These are phyloP conservation scores for Caenorhabditis latens DNA, from an alignment of 1,140 invertebrate species.

Conservation along the genomic window DNA sequence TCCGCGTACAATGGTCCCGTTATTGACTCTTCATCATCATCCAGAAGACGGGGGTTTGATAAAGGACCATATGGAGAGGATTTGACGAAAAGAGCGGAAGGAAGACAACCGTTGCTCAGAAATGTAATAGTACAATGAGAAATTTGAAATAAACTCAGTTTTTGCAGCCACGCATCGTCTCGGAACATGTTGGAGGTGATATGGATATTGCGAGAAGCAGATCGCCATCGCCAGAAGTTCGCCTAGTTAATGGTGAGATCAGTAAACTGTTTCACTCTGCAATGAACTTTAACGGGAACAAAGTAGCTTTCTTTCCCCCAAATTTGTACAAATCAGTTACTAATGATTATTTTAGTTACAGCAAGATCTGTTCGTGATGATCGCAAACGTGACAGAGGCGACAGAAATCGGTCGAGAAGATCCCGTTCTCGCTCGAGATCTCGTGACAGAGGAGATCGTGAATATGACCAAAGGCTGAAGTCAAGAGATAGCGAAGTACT, in stretches of 20 bases:
- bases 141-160: background rate
- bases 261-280: too few relatives aligned
- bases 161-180: background rate
- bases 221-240: constrained; percentile 8
- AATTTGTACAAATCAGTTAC: background rate
- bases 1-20: background rate
- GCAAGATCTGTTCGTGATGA: constrained; percentile 25
- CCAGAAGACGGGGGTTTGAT: constrained; percentile 38
- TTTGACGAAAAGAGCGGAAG: background rate
- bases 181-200: constrained; percentile 9
- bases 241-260: background rate
- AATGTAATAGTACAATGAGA: background rate
- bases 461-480: background rate
- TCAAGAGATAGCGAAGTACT: background rate
- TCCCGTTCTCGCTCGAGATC: constrained; percentile 24
- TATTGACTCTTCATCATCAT: background rate
- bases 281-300: too few relatives aligned
- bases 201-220: constrained; percentile 43
- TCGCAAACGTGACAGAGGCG: background rate
- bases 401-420: background rate
- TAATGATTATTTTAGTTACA: background rate
- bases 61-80: constrained; percentile 11
- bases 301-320: background rate
- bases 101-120: constrained; percentile 8
- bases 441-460: background rate